Base-by-base conservation (phyloP, 1,140 invertebrate genomes). In the Sitobion miscanthi region DNA sequence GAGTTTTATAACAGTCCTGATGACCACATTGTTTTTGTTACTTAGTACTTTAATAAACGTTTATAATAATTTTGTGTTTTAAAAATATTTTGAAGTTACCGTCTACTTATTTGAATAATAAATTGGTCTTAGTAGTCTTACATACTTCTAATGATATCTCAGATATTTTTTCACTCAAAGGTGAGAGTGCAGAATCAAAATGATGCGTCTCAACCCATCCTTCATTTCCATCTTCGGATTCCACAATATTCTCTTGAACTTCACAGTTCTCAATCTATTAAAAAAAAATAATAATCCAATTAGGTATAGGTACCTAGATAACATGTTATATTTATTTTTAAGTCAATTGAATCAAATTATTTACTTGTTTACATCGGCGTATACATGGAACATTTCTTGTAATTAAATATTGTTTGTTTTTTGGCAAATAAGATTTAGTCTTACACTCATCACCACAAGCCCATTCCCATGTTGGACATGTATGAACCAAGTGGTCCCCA, bases 401-500 rank as follows among this genome's bases (percentile, higher is more conserved):
- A 38, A 99, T 97, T 77, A 99, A 96, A 96, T 99, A 99, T 95
- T 99, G 99, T 96, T 99, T 99, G 94, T 99, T 98, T 95, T 97
- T 96, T 21, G 99, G 99, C 93, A 99, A 96, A 96, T 99, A 99
- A 9, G 97, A 95, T 95, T 99, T 98, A 25, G 97, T 95, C 96
- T 97, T 98, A 20, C 97, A 96, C 94, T 98, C 97, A 95, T 99
- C 98, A 0, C 98, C 98, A 45, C 97, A 96, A 7, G 98, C 97
- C 99, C 99, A 99, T 95, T 99, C 98, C 99, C 99, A 99, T 2
- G 99, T 99, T 1, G 99, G 99, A 95, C 99, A 99, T 95, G 99
- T 99, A 96, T 99, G 99, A 1, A 99, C 99, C 42, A 99, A 95
- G 95, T 99, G 99, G 95, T 99, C 99, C 9, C 99, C 99, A 93